Conservation (phyloP, 92 coral and sea anemone species). For the Pocillopora grandis region DNA sequence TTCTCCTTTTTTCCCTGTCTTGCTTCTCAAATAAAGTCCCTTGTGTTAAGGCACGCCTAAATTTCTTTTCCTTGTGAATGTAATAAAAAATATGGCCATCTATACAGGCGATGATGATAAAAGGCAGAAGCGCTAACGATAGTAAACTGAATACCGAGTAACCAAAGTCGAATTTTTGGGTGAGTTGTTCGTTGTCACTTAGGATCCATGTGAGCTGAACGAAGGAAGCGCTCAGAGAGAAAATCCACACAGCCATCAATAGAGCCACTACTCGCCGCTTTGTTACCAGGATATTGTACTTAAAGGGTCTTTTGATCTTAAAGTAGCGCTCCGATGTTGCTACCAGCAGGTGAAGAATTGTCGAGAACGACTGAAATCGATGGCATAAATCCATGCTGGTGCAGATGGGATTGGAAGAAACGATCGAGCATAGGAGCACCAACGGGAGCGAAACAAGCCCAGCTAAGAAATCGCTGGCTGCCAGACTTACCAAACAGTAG, state of each 20-base stretch:
- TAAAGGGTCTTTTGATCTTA: conserved; percentile 67
- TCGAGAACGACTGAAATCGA: conserved; percentile 66
- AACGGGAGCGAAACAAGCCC: conserved; percentile 71
- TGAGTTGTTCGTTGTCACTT: neutral
- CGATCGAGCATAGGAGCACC: conserved; percentile 56
- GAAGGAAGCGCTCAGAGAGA: conserved; percentile 62
- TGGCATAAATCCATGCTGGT: conserved; percentile 74
- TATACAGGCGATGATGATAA: conserved; percentile 44
- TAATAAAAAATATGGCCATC: conserved; percentile 60
- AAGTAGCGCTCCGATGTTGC: conserved; percentile 79
- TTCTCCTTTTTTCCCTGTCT: conserved; percentile 21
- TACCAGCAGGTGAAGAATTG: conserved; percentile 74
- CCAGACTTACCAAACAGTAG: conserved; percentile 82
- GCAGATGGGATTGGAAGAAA: neutral
- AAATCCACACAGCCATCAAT: conserved; percentile 56
- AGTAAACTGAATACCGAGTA: conserved; percentile 50
- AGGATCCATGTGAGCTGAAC: conserved; percentile 61
- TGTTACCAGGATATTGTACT: conserved; percentile 60
- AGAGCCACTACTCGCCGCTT: conserved; percentile 47
- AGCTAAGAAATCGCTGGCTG: conserved; percentile 68
- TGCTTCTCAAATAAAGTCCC: conserved; percentile 7
- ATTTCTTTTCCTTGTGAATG: conserved; percentile 52
- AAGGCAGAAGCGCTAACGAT: conserved; percentile 59
- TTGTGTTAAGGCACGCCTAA: conserved; percentile 25
- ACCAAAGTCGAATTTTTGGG: conserved; percentile 25